A percentile compares a stretch with the other conserved stretches of the same genome.
Conservation (phyloP, 2,888 invertebrate species). For the Acronicta leporina region DNA sequence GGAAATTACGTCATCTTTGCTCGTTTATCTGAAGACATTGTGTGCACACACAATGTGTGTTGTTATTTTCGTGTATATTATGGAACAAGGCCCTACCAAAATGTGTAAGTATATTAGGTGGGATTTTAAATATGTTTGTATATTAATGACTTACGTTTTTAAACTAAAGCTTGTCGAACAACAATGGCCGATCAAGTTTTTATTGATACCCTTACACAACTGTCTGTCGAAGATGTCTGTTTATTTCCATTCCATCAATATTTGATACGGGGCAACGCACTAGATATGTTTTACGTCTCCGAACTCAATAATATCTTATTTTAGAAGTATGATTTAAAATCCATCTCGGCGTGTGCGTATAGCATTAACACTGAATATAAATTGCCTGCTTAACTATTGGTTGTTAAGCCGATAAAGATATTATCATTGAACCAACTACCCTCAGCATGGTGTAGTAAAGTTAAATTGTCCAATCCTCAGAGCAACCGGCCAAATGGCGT, state of each 20-base stretch:
- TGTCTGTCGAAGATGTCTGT: conserved; percentile 23
- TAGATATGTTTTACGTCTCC: conserved; percentile 44
- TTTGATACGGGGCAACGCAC: conserved; percentile 41
- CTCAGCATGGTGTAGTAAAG: conserved; percentile 72
- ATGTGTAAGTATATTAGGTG: conserved; percentile 15
- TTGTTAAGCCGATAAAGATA: conserved; percentile 78
- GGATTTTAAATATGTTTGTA: conserved; percentile 6
- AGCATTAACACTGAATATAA: conserved; percentile 78
- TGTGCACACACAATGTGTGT: conserved; percentile 27
- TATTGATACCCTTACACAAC: conserved; percentile 28
- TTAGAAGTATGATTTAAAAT: conserved; percentile 63
- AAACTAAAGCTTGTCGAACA: conserved; percentile 20
- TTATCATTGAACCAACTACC: conserved; percentile 81
- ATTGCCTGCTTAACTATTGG: conserved; percentile 77
- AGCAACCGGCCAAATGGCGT: conserved; percentile 83
- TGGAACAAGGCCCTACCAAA: conserved; percentile 28
- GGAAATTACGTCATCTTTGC: conserved; percentile 82
- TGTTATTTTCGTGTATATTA: conserved; percentile 21
- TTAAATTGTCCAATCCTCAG: conserved; percentile 84
- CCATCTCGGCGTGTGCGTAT: conserved; percentile 52
- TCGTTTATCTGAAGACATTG: conserved; percentile 70
- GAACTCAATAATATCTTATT: conserved; percentile 56
- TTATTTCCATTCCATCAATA: conserved; percentile 50
- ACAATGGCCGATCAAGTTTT: conserved; percentile 32
- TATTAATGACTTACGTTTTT: neutral